Evolutionary conservation across 2,888 invertebrate species (phyloP).

Genomic region (Drosophila demipolita): DNA sequence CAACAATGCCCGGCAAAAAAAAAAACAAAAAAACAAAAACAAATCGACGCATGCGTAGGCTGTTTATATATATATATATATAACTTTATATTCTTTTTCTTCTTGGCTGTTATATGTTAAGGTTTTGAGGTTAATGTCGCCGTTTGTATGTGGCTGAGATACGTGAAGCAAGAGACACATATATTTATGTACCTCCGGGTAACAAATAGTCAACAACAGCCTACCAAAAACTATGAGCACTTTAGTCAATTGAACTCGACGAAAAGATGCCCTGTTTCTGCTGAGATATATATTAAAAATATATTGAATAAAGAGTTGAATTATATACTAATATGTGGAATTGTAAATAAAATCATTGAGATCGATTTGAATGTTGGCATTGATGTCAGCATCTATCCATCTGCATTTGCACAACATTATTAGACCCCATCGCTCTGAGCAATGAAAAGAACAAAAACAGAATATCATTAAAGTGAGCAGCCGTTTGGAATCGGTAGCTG

Average conservation of each 20-base stretch:
- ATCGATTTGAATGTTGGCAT: not conserved
- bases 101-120: conserved; percentile 53
- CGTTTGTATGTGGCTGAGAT: conserved; percentile 65
- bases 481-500: conserved; percentile 43
- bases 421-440: not conserved
- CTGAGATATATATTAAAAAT: not conserved
- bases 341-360: not conserved
- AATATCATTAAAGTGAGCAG: conserved; percentile 49
- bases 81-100: conserved; percentile 16
- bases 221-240: conserved; percentile 18
- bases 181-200: conserved; percentile 50
- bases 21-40: conserved; percentile 32
- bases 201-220: conserved; percentile 49
- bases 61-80: conserved; percentile 29
- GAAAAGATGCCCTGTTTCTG: not conserved
- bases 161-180: conserved; percentile 23
- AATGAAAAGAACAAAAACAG: conserved; percentile 1
- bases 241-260: conserved; percentile 9
- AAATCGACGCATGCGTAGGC: conserved; percentile 65
- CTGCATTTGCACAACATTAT: not conserved
- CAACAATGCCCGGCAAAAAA: conserved; percentile 32
- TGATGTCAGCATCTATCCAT: not conserved
- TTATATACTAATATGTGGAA: not conserved
- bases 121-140: conserved; percentile 75
- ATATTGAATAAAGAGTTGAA: not conserved